Evolutionary conservation across 2,888 invertebrate genomes (phyloP), one percentile per base, ranked within the genome.

Genomic region (Ametastegia equiseti): DNA sequence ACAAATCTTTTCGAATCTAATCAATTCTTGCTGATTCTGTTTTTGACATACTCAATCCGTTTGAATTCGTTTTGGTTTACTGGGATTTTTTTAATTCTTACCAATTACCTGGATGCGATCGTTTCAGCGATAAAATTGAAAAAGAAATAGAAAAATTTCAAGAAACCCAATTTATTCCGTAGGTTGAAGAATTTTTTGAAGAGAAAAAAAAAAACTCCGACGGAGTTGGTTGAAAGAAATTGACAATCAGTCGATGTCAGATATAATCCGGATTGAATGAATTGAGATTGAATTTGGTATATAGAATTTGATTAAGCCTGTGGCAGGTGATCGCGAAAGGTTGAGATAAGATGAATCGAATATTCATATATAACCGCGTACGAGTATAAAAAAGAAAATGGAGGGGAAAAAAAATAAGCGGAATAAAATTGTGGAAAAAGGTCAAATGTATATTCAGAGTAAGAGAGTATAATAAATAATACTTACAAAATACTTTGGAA

Each of bases 401-500:
- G n/a, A 47, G 47, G 6, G 9, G n/a, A 54, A 36, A 15, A 13
- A 15, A 57, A 15, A 80, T 36, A 23, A 50, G 19, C 36, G 11
- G 15, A 3, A 13, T 1, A 39, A 39, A 36, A 67, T 33, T 39
- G 9, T 36, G 1, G 23, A 5, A 5, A 27, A 60, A 13, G 30
- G 39, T n/a, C n/a, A n/a, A n/a, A n/a, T n/a, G n/a, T n/a, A n/a
- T n/a, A n/a, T n/a, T n/a, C n/a, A n/a, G n/a, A n/a, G n/a, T n/a
- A n/a, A n/a, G n/a, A n/a, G n/a, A n/a, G n/a, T n/a, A n/a, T n/a
- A n/a, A n/a, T n/a, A 23, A 81, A 82, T 42, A 54, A 6, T 67
- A 90, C 93, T 93, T 91, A 94, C 94, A 92, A 89, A 96, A 96
- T 23, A 95, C 95, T 93, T 96, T 96, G 54, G 95, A 95, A 69